These are phyloP conservation scores for Chromis chromis DNA, from an alignment of 2,797 vertebrate genomes.

Conservation along the genomic window DNA sequence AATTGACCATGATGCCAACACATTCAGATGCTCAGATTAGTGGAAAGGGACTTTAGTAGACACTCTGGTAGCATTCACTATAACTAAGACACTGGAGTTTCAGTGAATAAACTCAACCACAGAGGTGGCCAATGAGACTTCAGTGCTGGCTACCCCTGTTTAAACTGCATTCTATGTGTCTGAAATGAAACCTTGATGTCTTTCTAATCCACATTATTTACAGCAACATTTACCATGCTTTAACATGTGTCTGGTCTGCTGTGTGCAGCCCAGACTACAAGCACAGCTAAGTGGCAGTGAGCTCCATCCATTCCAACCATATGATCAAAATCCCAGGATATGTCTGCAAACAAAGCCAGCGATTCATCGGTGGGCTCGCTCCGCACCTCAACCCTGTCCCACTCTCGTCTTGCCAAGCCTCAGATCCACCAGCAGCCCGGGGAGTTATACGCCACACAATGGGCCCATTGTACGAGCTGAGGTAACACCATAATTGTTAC, in stretches of 20 bases:
- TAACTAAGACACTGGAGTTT: no score
- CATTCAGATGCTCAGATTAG: no score
- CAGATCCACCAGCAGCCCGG: conserved; percentile 72
- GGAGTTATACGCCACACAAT: conserved; percentile 71
- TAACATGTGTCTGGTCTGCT: conserved; percentile 48
- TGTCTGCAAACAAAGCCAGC: conserved; percentile 76
- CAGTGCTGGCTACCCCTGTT: no score
- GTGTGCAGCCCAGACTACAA: conserved; percentile 42
- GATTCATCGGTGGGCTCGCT: conserved; percentile 70
- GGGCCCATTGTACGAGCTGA: conserved; percentile 69
- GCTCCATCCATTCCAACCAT: conserved; percentile 56
- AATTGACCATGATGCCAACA: no score
- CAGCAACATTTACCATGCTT: conserved; percentile 36
- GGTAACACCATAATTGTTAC: conserved; percentile 80
- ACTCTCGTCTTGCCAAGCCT: conserved; percentile 68
- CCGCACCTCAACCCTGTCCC: conserved; percentile 68
- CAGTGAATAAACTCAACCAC: no score
- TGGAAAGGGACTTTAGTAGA: no score
- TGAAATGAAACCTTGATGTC: conserved; percentile 4
- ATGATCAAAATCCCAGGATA: conserved; percentile 77
- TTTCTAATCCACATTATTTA: conserved; percentile 12
- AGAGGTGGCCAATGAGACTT: no score
- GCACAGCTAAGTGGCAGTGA: conserved; percentile 65
- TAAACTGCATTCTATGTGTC: neutral
- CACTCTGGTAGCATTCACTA: no score